phyloP scores from a whole-genome alignment of 2,888 invertebrate species.

The Drosophila lacicola region DNA sequence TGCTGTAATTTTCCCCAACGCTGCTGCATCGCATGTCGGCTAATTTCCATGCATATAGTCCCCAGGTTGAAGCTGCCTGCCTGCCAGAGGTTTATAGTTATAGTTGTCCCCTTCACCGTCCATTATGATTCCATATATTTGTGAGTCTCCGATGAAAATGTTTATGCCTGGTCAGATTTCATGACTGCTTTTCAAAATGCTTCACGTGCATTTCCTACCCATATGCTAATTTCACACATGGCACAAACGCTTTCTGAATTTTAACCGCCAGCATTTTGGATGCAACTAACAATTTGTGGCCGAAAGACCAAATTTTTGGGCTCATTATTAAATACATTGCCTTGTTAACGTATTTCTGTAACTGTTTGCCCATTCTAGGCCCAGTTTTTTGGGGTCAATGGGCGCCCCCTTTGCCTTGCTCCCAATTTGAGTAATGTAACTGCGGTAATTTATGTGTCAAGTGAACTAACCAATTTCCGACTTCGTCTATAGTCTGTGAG shows the following conservation, averaged over 20 bases:
- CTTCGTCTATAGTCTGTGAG: slow-evolving; percentile 1
- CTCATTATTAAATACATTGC: slow-evolving; percentile 36
- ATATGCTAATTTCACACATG: slow-evolving; percentile 67
- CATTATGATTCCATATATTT: slow-evolving; percentile 46
- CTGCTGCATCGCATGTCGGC: slow-evolving; percentile 35
- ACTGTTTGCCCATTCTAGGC: slow-evolving; percentile 22
- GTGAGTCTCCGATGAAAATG: slow-evolving; percentile 30
- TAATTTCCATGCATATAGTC: slow-evolving; percentile 42
- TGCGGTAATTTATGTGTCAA: slow-evolving; percentile 62
- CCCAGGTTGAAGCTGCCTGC: slow-evolving; percentile 31
- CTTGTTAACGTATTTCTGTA: slow-evolving; percentile 34
- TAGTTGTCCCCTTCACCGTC: slow-evolving; percentile 35
- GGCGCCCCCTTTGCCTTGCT: slow-evolving; percentile 33
- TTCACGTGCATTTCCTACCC: slow-evolving; percentile 56
- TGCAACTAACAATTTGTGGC: slow-evolving; percentile 36
- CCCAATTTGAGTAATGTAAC: slow-evolving; percentile 52
- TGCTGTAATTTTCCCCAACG: slow-evolving; percentile 18
- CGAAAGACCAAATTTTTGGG: slow-evolving; percentile 1
- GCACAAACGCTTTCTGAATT: slow-evolving; percentile 60
- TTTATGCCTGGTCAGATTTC: slow-evolving; percentile 41
- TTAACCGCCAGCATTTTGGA: slow-evolving; percentile 32
- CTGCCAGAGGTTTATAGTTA: slow-evolving; percentile 53
- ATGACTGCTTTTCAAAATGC: slow-evolving; percentile 49
- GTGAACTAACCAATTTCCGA: slow-evolving; percentile 17
- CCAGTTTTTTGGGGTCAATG: slow-evolving; percentile 46